These are phyloP conservation scores for Lytechinus variegatus DNA, from an alignment of 35 echinoderm and acorn worm species.

Conservation along the genomic window DNA sequence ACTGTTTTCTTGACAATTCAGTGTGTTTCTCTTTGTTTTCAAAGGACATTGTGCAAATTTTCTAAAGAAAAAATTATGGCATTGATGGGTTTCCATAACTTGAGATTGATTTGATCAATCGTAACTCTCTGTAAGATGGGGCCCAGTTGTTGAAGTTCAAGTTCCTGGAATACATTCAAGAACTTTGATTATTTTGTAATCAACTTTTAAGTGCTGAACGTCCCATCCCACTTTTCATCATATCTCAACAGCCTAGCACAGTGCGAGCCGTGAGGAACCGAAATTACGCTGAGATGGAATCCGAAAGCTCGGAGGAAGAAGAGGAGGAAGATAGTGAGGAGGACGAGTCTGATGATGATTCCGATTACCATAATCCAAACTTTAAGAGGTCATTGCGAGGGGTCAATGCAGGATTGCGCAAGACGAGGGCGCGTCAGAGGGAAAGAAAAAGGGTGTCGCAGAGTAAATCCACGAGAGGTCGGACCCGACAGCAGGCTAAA, in stretches of 20 bases:
- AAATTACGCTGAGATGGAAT: constrained; percentile 44
- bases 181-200: too few relatives aligned
- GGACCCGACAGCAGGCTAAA: not conserved
- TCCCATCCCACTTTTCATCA: too few relatives aligned
- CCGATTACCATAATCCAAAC: constrained; percentile 58
- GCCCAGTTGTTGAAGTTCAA: too few relatives aligned
- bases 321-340: not conserved
- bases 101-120: too few relatives aligned
- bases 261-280: not conserved
- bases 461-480: not conserved
- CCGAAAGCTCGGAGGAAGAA: constrained; percentile 39
- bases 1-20: too few relatives aligned
- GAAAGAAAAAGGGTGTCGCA: not conserved
- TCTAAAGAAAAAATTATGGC: too few relatives aligned
- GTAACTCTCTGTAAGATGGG: too few relatives aligned
- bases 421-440: not conserved
- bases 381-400: not conserved
- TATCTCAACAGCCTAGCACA: not conserved
- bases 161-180: too few relatives aligned
- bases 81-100: too few relatives aligned
- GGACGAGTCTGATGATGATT: constrained; percentile 62
- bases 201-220: too few relatives aligned
- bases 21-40: too few relatives aligned
- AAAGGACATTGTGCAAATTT: too few relatives aligned
- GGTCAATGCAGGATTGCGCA: not conserved